Conservation (phyloP, 2,888 invertebrate species). For the Oscheius myriophilus region DNA sequence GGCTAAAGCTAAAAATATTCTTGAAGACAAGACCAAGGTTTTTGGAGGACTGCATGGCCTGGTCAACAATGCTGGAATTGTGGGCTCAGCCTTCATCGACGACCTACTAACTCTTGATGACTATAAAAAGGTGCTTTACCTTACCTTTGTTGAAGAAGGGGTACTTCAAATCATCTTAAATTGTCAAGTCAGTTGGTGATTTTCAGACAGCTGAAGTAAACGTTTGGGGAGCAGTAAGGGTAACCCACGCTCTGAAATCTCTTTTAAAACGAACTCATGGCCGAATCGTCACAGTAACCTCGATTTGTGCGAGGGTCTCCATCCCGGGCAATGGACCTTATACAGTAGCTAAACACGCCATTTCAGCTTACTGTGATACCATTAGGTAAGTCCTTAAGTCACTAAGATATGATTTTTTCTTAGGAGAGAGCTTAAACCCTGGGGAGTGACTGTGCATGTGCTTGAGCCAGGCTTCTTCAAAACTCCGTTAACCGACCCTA, state of each 20-base stretch:
- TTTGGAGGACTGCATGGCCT: constrained; percentile 59
- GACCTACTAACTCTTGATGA: constrained; percentile 70
- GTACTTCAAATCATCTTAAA: no score
- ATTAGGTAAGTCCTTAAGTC: constrained; percentile 47
- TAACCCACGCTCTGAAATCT: constrained; percentile 61
- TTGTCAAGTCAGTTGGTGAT: no score
- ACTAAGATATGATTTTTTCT: constrained; percentile 14
- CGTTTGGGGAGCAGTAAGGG: constrained; percentile 70
- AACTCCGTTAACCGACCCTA: constrained; percentile 51
- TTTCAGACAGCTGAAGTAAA: constrained; percentile 60
- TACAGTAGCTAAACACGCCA: constrained; percentile 63
- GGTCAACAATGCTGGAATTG: constrained; percentile 69
- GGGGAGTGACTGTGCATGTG: constrained; percentile 62
- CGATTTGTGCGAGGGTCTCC: constrained; percentile 71
- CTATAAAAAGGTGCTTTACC: constrained; percentile 58
- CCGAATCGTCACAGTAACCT: constrained; percentile 72
- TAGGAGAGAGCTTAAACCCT: constrained; percentile 59
- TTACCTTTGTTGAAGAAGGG: neutral
- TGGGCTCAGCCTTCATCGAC: constrained; percentile 61
- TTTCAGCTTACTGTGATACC: constrained; percentile 64
- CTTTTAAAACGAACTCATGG: constrained; percentile 69
- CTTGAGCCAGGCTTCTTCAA: constrained; percentile 69
- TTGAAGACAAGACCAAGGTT: constrained; percentile 39
- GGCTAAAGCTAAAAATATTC: constrained; percentile 38
- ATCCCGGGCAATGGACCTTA: constrained; percentile 66